Conservation (phyloP, 2,113 vertebrate species). For the Agapornis roseicollis region DNA sequence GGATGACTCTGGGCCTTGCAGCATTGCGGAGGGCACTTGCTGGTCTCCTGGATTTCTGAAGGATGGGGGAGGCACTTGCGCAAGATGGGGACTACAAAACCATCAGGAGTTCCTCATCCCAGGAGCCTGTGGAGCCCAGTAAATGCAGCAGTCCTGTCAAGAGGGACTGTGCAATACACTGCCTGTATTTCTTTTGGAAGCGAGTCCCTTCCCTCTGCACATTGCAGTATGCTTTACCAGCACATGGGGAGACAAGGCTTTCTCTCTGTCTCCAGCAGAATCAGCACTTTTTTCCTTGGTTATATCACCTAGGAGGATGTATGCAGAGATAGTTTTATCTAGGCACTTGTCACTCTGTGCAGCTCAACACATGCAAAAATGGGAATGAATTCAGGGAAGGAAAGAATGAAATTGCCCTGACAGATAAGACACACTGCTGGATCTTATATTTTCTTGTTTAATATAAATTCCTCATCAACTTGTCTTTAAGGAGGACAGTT, state of each 20-base stretch:
- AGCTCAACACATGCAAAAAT: background rate
- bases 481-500: background rate
- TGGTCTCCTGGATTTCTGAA: background rate
- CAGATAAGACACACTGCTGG: background rate
- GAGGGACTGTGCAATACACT: rapidly evolving
- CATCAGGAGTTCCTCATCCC: background rate
- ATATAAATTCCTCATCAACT: background rate
- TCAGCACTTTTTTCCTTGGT: background rate
- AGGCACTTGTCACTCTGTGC: background rate
- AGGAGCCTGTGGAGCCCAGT: background rate
- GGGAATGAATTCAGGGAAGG: background rate
- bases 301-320: background rate
- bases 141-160: background rate
- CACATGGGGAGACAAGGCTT: background rate
- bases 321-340: background rate
- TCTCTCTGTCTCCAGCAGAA: background rate
- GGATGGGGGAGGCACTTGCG: background rate
- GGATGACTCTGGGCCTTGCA: background rate
- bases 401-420: background rate
- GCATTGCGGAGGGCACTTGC: rapidly evolving
- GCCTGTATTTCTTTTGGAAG: background rate
- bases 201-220: background rate
- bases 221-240: rapidly evolving
- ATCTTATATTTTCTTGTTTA: background rate
- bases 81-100: background rate